Percentiles rank a stretch among this genome's conserved stretches.
These are phyloP conservation scores for Ataeniobius toweri DNA, from an alignment of 2,797 vertebrate species.

Conservation along the genomic window DNA sequence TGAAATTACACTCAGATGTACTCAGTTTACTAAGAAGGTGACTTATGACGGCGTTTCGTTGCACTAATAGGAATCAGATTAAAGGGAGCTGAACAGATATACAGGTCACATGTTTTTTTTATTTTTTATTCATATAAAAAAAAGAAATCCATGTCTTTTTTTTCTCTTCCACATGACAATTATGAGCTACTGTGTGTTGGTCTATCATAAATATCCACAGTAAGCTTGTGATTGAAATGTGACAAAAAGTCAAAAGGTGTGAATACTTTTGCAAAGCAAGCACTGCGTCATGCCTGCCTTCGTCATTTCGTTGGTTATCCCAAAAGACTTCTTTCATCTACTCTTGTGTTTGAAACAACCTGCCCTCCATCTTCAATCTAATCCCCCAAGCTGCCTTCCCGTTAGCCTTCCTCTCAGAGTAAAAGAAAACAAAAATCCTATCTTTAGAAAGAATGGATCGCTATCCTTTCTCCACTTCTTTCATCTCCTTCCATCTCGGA, in stretches of 20 bases:
- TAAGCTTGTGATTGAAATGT: not conserved
- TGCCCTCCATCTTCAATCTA: constrained; percentile 64
- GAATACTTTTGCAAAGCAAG: not conserved
- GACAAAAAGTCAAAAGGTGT: not conserved
- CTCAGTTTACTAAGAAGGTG: not conserved
- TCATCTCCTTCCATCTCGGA: constrained; percentile 79
- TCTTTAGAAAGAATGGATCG: constrained; percentile 72
- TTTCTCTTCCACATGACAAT: not conserved
- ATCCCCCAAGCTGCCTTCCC: constrained; percentile 60
- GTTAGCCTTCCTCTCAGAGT: constrained; percentile 55
- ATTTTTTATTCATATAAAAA: too few species aligned
- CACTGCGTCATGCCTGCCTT: constrained; percentile 5
- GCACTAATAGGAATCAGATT: not conserved
- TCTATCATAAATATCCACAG: not conserved
- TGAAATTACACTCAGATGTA: not conserved
- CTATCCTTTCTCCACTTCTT: constrained; percentile 55
- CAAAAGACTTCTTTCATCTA: constrained; percentile 76
- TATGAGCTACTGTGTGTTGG: not conserved
- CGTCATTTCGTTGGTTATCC: constrained; percentile 51
- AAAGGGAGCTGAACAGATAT: not conserved
- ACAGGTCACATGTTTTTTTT: too few species aligned
- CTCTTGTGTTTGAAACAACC: constrained; percentile 77
- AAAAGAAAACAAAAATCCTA: constrained; percentile 61
- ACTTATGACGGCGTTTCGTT: not conserved
- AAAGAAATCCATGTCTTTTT: not conserved